phyloP scores from a whole-genome alignment of 2,113 vertebrate genomes.

The Oncorhynchus masou region DNA sequence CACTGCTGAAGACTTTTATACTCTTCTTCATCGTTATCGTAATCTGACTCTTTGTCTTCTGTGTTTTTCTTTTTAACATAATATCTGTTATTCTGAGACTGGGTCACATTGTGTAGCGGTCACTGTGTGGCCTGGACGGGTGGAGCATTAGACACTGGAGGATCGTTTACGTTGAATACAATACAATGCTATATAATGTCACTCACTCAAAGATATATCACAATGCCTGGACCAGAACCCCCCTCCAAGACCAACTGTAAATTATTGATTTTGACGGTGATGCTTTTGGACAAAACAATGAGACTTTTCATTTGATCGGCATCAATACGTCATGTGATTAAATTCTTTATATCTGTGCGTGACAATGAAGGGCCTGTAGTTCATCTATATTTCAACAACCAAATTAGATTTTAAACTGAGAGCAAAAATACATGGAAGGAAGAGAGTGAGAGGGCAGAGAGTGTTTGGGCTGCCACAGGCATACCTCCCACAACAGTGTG shows the following conservation, averaged over 20 bases:
- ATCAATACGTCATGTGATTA: constrained; percentile 59
- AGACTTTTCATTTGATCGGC: constrained; percentile 59
- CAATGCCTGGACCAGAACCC: constrained; percentile 30
- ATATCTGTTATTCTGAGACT: no score
- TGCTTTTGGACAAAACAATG: constrained; percentile 43
- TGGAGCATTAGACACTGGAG: constrained; percentile 22
- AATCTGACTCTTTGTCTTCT: no score
- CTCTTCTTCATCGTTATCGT: no score
- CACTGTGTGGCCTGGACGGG: constrained; percentile 18
- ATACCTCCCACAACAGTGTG: background rate
- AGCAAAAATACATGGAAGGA: constrained; percentile 7
- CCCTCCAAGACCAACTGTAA: no score
- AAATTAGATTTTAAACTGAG: constrained; percentile 34
- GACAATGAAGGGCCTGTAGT: constrained; percentile 29
- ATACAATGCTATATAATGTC: background rate
- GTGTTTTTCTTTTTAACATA: no score
- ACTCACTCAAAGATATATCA: constrained; percentile 22
- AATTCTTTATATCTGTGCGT: constrained; percentile 49
- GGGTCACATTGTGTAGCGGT: no score
- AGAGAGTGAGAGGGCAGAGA: background rate
- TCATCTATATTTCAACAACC: constrained; percentile 46
- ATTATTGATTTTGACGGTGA: constrained; percentile 43
- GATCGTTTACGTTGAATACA: constrained; percentile 28
- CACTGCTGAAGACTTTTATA: background rate
- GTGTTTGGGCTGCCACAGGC: background rate